These are phyloP conservation scores for Rhinophrynus dorsalis DNA, from an alignment of 2,797 vertebrate genomes.

Conservation along the genomic window DNA sequence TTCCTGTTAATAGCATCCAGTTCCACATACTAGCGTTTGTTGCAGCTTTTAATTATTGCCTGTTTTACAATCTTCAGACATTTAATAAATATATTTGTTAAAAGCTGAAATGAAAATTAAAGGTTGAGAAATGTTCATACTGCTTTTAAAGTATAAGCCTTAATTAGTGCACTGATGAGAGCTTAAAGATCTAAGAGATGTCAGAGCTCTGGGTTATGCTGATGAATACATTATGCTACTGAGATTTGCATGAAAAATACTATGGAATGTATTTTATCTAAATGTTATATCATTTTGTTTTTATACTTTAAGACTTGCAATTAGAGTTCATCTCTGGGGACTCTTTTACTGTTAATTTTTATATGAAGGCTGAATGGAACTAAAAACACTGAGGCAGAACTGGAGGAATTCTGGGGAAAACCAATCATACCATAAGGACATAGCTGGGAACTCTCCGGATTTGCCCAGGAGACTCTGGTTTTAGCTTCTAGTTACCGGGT, in stretches of 20 bases:
- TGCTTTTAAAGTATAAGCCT: slow-evolving; percentile 57
- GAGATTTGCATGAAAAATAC: slow-evolving; percentile 61
- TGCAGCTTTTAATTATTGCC: slow-evolving; percentile 26
- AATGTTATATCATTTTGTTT: slow-evolving; percentile 31
- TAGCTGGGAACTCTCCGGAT: no score
- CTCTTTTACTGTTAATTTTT: no score
- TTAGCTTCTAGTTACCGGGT: no score
- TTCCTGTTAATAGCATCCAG: slow-evolving; percentile 32
- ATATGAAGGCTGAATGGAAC: no score
- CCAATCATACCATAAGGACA: no score
- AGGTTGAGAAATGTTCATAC: slow-evolving; percentile 58
- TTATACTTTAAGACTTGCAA: slow-evolving; percentile 13
- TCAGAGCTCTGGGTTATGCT: slow-evolving; percentile 55
- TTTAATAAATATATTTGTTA: slow-evolving; percentile 62
- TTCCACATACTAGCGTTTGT: slow-evolving; percentile 1
- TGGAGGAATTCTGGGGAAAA: no score
- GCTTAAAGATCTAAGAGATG: slow-evolving; percentile 63
- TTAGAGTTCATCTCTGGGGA: slow-evolving; percentile 8
- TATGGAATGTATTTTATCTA: slow-evolving; percentile 51
- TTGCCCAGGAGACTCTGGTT: no score
- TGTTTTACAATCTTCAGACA: slow-evolving; percentile 48
- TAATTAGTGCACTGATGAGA: slow-evolving; percentile 63
- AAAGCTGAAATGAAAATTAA: slow-evolving; percentile 59
- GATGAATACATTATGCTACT: slow-evolving; percentile 59
- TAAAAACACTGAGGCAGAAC: no score